Conservation (phyloP, 35 echinoderm and acorn worm species). For the Lytechinus variegatus region DNA sequence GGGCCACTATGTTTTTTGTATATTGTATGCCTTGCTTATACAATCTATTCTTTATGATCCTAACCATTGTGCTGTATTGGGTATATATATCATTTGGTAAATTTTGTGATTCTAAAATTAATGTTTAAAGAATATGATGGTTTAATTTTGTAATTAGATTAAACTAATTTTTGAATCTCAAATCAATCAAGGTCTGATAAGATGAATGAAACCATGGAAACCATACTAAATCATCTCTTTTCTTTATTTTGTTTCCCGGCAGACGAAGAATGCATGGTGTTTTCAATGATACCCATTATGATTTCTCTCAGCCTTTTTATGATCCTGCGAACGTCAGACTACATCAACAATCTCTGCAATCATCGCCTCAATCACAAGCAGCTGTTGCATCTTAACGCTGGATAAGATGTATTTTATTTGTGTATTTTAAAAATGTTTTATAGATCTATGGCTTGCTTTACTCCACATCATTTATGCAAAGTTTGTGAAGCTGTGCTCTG, state of each 20-base stretch:
- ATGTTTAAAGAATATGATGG: too few relatives aligned
- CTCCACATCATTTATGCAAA: not conserved
- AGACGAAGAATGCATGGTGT: slow-evolving; percentile 86
- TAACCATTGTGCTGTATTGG: too few relatives aligned
- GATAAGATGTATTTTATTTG: not conserved
- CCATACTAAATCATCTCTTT: not conserved
- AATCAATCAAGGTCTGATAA: too few relatives aligned
- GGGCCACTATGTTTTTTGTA: too few relatives aligned
- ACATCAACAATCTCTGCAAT: slow-evolving; percentile 19
- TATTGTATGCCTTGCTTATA: too few relatives aligned
- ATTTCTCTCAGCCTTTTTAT: slow-evolving; percentile 60
- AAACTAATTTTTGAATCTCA: too few relatives aligned
- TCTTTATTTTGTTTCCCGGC: not conserved
- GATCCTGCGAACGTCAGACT: slow-evolving; percentile 27
- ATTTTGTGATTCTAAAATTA: too few relatives aligned
- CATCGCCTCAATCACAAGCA: slow-evolving; percentile 3
- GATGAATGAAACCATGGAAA: too few relatives aligned
- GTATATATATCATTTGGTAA: too few relatives aligned
- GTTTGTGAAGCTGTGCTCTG: not conserved
- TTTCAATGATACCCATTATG: slow-evolving; percentile 85
- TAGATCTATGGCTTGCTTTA: not conserved
- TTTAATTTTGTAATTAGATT: too few relatives aligned
- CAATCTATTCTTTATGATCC: too few relatives aligned
- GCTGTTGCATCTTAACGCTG: not conserved
- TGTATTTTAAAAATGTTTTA: not conserved